A percentile compares a stretch with the other conserved stretches of the same genome.
Conservation (phyloP, 2,113 vertebrate species). For the Sander vitreus region DNA sequence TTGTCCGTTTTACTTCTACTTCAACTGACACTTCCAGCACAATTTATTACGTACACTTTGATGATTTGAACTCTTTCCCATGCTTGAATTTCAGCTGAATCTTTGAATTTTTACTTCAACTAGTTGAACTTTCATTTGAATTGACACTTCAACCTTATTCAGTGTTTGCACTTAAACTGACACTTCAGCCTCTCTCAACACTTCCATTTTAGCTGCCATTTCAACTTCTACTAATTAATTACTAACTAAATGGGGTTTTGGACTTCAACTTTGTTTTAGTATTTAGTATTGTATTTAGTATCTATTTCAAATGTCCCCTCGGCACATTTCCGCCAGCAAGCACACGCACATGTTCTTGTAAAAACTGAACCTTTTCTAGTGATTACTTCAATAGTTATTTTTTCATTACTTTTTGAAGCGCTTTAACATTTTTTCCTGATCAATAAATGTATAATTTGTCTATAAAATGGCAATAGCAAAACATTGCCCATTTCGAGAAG, state of each 20-base stretch:
- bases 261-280: not conserved
- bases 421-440: not conserved
- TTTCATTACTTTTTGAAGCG: not conserved
- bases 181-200: not conserved
- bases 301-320: not conserved
- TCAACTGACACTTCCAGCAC: not conserved
- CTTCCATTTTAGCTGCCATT: not conserved
- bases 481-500: too few species aligned
- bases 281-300: not conserved
- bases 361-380: not conserved
- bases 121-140: not conserved
- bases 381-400: not conserved
- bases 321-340: not conserved
- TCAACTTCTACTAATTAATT: not conserved
- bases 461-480: not conserved
- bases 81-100: not conserved
- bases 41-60: not conserved
- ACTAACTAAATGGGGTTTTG: too few species aligned
- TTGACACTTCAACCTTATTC: not conserved
- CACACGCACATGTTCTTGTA: not conserved
- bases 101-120: not conserved
- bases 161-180: too few species aligned
- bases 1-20: not conserved
- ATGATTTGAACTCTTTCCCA: too few species aligned
- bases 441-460: too few species aligned